Base-by-base conservation (phyloP, 2,113 vertebrate species). In the Megaceryle maxima region DNA sequence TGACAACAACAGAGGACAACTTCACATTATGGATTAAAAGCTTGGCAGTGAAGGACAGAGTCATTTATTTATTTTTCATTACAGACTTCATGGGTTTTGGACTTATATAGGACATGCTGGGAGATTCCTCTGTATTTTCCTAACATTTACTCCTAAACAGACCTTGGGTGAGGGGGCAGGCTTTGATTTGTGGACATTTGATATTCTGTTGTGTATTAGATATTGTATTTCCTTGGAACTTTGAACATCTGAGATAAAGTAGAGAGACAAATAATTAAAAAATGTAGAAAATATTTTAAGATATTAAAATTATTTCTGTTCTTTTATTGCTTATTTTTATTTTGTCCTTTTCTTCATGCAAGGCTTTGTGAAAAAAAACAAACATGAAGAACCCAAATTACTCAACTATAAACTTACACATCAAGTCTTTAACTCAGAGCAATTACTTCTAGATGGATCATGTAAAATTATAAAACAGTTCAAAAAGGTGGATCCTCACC, bases 31-130 rank as follows among this genome's bases (percentile, higher is more conserved):
- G 76, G 73, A 95, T 93, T 93, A 94, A 86, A 43, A 72, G 35
- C 31, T 93, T 96, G 93, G 48, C 64, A 88, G 73, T 73, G 85
- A 97, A 94, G 95, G 92, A 92, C 83, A 83, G 77, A 91, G 63
- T 75, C 2, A 88, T 92, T 92, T 94, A 91, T 96, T 95, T 95
- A 88, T 41, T 89, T 96, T 94, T 93, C 88, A 92, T 95, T 92
- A 76, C 50, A 76, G 68, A 88, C 43, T 91, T 87, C 59, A 72
- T 44, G 60, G 41, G 46, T 33, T 96, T 94, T 93, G 73, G 64
- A 72, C 72, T 80, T 21, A 55, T 51, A 68, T 63, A 57, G 60
- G 78, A 89, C 60, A 55, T 66, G 14, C 62, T 93, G 55, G 48
- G 86, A 85, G 68, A 87, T 90, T 90, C 87, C 55, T 88, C 33